phyloP scores from a whole-genome alignment of 2,888 invertebrate genomes.

The Caenorhabditis sp. region DNA sequence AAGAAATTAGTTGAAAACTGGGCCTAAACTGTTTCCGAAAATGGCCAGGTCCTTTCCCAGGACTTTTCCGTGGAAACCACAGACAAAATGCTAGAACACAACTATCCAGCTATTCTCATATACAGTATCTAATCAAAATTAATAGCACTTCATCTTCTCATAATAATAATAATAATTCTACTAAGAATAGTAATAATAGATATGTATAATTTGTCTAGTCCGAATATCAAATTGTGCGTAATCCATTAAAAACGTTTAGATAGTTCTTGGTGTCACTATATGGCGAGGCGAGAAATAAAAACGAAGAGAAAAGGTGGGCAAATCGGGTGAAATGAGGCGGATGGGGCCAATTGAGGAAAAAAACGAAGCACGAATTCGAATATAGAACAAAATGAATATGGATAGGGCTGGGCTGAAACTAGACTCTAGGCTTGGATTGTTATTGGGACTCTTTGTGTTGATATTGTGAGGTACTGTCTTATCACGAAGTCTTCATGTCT shows the following conservation, averaged over 20 bases:
- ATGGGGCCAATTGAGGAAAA: slow-evolving; percentile 1
- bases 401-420: background rate
- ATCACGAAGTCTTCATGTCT: no score
- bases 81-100: no score
- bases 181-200: background rate
- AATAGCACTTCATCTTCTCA: background rate
- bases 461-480: no score
- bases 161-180: background rate
- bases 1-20: no score
- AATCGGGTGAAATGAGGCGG: slow-evolving; percentile 46
- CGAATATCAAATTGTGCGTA: slow-evolving; percentile 34
- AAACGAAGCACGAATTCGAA: slow-evolving; percentile 4
- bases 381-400: background rate
- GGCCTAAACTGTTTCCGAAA: no score
- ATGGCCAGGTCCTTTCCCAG: no score
- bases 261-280: slow-evolving; percentile 6
- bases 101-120: no score
- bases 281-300: background rate
- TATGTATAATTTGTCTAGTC: background rate
- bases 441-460: no score
- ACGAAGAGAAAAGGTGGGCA: slow-evolving; percentile 7
- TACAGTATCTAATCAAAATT: no score
- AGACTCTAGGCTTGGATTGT: no score
- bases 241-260: slow-evolving; percentile 36
- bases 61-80: no score